Evolutionary conservation across 2,113 vertebrate genomes (phyloP).

Genomic region (Chrysochloris asiatica): DNA sequence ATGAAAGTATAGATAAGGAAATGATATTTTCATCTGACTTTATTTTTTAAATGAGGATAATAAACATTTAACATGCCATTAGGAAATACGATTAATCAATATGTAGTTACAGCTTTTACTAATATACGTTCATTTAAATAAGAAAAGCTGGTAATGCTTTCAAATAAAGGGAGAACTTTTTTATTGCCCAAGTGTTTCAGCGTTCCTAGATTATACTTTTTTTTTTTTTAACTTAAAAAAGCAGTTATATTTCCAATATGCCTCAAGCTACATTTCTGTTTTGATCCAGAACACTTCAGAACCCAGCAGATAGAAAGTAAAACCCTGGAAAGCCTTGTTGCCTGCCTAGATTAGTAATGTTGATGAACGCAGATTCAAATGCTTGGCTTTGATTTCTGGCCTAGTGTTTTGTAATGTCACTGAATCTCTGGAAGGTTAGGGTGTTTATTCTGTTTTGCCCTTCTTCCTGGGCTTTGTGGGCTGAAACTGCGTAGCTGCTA

Average conservation of each 20-base stretch:
- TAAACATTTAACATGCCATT: not conserved
- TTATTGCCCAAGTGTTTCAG: not conserved
- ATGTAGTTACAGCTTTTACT: not conserved
- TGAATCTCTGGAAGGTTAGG: conserved; percentile 38
- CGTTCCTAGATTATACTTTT: not conserved
- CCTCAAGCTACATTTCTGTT: not conserved
- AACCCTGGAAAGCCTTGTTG: conserved; percentile 18
- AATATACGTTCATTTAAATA: not conserved
- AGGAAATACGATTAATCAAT: not conserved
- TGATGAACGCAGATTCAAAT: not conserved
- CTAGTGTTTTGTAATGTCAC: conserved; percentile 52
- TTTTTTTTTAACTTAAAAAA: not conserved
- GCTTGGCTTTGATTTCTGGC: conserved; percentile 39
- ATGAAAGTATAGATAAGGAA: conserved; percentile 9
- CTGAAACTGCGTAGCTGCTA: conserved; percentile 52
- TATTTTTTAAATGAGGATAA: not conserved
- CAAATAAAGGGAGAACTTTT: not conserved
- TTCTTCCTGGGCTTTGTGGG: conserved; percentile 58
- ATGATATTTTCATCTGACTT: not conserved
- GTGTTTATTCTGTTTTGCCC: conserved; percentile 66
- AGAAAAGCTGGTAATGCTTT: not conserved
- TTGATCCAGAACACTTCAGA: not conserved
- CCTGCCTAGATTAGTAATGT: conserved; percentile 49
- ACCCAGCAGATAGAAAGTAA: rapidly evolving
- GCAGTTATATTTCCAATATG: not conserved